Evolutionary conservation across 2,797 vertebrate species (phyloP).

Genomic region (Halcyon leucocephala): DNA sequence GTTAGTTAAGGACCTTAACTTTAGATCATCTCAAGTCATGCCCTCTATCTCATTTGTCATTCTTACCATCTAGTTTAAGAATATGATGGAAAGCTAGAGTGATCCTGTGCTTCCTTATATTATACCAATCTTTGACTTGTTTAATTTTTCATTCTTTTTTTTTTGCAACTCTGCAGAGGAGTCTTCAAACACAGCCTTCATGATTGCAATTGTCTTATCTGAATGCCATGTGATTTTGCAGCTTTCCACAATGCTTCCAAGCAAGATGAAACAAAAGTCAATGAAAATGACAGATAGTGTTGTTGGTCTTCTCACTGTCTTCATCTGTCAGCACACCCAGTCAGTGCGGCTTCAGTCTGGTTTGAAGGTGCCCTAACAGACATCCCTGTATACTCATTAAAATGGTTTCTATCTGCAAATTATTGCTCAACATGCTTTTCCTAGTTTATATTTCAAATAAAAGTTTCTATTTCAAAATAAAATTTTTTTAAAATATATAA

Average conservation of each 20-base stretch:
- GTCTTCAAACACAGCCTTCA: neutral
- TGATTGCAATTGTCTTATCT: neutral
- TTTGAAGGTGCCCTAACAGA: neutral
- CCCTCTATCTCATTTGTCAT: constrained; percentile 32
- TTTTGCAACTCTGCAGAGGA: neutral
- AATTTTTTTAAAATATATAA: too few species aligned
- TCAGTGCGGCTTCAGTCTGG: neutral
- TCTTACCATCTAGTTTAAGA: constrained; percentile 18
- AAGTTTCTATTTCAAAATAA: neutral
- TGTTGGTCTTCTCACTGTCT: neutral
- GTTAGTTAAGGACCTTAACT: constrained; percentile 29
- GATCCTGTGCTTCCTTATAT: neutral
- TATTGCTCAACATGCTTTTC: neutral
- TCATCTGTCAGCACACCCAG: neutral
- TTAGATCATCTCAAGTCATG: constrained; percentile 36
- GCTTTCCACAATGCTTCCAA: neutral
- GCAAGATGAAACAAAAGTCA: neutral
- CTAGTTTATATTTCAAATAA: neutral
- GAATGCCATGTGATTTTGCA: neutral
- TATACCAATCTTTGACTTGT: neutral
- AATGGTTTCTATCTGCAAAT: neutral
- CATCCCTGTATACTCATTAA: neutral
- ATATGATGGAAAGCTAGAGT: neutral
- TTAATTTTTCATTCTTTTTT: neutral
- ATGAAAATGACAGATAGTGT: neutral